Evolutionary conservation across 1,140 invertebrate genomes (phyloP).

Genomic region (Diachasma alloeum): DNA sequence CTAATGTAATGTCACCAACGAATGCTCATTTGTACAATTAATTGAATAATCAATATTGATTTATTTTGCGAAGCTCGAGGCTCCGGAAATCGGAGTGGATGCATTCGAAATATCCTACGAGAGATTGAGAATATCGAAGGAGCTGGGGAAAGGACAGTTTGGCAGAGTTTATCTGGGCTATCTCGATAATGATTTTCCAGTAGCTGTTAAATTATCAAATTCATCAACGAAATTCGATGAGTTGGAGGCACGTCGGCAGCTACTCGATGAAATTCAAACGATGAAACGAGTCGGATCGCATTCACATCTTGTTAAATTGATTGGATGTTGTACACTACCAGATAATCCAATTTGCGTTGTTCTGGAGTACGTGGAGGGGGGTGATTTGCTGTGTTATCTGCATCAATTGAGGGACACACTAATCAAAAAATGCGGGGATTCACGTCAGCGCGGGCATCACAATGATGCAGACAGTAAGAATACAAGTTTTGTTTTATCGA

Average conservation of each 20-base stretch:
- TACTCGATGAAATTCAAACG: constrained; percentile 81
- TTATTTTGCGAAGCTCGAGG: neutral
- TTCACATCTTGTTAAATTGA: constrained; percentile 78
- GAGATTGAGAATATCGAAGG: constrained; percentile 65
- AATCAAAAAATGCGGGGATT: neutral
- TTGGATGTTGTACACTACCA: constrained; percentile 80
- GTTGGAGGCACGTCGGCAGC: constrained; percentile 70
- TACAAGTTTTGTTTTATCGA: too few species aligned
- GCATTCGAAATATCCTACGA: constrained; percentile 67
- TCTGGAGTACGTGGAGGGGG: constrained; percentile 82
- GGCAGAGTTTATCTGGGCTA: constrained; percentile 74
- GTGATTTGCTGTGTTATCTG: constrained; percentile 77
- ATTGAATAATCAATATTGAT: neutral
- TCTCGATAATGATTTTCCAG: constrained; percentile 66
- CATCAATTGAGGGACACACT: constrained; percentile 44
- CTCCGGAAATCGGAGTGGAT: neutral
- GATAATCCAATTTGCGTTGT: constrained; percentile 74
- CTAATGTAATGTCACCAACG: neutral
- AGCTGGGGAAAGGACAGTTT: constrained; percentile 80
- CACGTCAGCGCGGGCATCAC: too few species aligned
- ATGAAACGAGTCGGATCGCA: constrained; percentile 82
- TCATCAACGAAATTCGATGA: constrained; percentile 54
- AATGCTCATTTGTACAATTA: neutral
- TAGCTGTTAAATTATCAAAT: constrained; percentile 79
- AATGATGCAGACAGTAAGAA: too few species aligned